Evolutionary conservation across 2,113 vertebrate species (phyloP), one percentile per base, ranked within the genome.

Genomic region (Donacobius atricapilla): DNA sequence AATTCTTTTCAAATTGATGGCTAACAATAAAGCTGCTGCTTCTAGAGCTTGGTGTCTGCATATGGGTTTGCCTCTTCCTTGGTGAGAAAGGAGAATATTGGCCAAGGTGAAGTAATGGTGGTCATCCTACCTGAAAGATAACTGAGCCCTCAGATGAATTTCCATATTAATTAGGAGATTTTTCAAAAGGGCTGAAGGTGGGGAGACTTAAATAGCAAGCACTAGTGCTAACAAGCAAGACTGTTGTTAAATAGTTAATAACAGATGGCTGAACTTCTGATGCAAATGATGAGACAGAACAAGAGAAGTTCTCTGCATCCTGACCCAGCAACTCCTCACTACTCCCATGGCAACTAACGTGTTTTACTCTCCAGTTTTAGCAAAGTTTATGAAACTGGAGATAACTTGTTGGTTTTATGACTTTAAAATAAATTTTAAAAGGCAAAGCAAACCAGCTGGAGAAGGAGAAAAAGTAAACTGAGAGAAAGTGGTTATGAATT

Each of bases 191-290:
- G 24, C 27, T 9, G 33, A 88, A 95, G 93, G 75, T 93, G 79
- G 33, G 31, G 37, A 78, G 56, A 58, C 42, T 88, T 80, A 69
- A 91, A 88, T 83, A 85, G 78, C 44, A 64, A 85, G 40, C 23
- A 75, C 60, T 54, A 73, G 80, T 1, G 5, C 86, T 94, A 93
- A 90, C 71, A 90, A 95, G 90, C 45, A 57, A 31, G 76, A 58
- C 83, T 90, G 85, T 88, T 92, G 92, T 93, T 89, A 87, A 95
- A 85, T 76, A 83, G 91, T 95, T 95, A 95, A 90, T 96, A 93
- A 93, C 91, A 95, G 94, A 79, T 95, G 93, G 87, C 90, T 93
- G 90, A 97, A 95, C 85, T 94, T 94, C 84, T 90, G 90, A 94
- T 96, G 90, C 82, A 88, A 90, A 92, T 79, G 37, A 88, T 95